Percentiles rank a stretch among this genome's conserved stretches.
phyloP scores from a whole-genome alignment of 2,113 vertebrate species.

The Gadus chalcogrammus region DNA sequence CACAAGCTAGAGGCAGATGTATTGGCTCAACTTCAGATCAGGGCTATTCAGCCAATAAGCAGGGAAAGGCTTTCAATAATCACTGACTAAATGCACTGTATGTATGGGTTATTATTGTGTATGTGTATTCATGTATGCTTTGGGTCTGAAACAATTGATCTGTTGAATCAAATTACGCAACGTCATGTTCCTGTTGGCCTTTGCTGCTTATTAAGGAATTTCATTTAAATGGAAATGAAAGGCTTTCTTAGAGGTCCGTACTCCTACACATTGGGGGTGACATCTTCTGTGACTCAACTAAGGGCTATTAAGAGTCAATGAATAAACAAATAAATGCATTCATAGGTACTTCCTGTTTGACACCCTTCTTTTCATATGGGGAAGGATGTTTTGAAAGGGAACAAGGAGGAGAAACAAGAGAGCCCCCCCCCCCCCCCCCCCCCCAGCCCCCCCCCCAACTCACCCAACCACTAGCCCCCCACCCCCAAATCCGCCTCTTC shows the following conservation, averaged over 20 bases:
- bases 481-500: slow-evolving; percentile 30
- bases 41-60: too few relatives aligned
- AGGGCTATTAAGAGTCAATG: background rate
- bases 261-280: background rate
- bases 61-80: too few relatives aligned
- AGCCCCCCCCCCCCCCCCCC: slow-evolving; percentile 31
- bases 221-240: too few relatives aligned
- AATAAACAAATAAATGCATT: background rate
- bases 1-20: too few relatives aligned
- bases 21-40: too few relatives aligned
- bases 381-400: slow-evolving; percentile 81
- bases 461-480: slow-evolving; percentile 59
- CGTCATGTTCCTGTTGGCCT: too few relatives aligned
- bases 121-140: too few relatives aligned
- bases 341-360: slow-evolving; percentile 16
- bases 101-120: too few relatives aligned
- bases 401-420: slow-evolving; percentile 45
- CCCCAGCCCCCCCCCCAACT: slow-evolving; percentile 60
- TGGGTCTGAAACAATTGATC: too few relatives aligned
- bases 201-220: too few relatives aligned
- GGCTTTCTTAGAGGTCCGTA: background rate
- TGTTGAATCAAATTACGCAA: too few relatives aligned
- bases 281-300: slow-evolving; percentile 5
- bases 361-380: slow-evolving; percentile 59
- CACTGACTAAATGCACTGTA: too few relatives aligned